Base-by-base conservation (phyloP, 2,113 vertebrate genomes). In the Sardina pilchardus region DNA sequence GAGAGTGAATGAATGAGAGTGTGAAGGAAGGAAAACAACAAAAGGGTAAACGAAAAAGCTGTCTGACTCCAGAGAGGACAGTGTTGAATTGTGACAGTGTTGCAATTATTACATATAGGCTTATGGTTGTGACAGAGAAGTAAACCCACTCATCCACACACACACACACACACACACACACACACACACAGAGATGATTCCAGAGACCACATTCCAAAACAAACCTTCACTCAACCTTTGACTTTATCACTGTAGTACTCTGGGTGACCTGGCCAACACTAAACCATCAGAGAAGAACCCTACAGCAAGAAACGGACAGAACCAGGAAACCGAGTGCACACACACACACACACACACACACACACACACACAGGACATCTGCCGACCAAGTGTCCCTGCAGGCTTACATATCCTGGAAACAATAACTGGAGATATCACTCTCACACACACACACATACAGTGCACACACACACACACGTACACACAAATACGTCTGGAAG, bases 151-250 rank as follows among this genome's bases (percentile, higher is more conserved):
- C 56, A 6, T 63, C 24, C 24, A 26, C 21, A 63, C 59, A 63
- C 59, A 63, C 19, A 63, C 56, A 63, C 56, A 63, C 56, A 63
- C 59, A n/a, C 59, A n/a, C n/a, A n/a, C 59, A n/a, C 59, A 63
- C 56, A 63, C 59, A 67, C 59, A 67, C 63, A 26, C 63, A 26
- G 9, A 30, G 50, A 56, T 56, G 8, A 56, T 21, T 56, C 50
- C 63, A 26, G 12, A 63, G 63, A 12, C 63, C 63, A 71, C 8
- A 9, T 34, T 30, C n/a, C n/a, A 71, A 71, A 30, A 71, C 24
- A 71, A 71, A 67, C 59, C 21, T 67, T 24, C 59, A 67, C 59
- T 67, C 26, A 67, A 67, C n/a, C 59, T 30, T 10, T 67, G 59
- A n/a, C 26, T n/a, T 67, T 30, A 26, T 67, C 59, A 67, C n/a